Conservation (phyloP, 2,797 vertebrate genomes). For the Coracias cyanogaster region DNA sequence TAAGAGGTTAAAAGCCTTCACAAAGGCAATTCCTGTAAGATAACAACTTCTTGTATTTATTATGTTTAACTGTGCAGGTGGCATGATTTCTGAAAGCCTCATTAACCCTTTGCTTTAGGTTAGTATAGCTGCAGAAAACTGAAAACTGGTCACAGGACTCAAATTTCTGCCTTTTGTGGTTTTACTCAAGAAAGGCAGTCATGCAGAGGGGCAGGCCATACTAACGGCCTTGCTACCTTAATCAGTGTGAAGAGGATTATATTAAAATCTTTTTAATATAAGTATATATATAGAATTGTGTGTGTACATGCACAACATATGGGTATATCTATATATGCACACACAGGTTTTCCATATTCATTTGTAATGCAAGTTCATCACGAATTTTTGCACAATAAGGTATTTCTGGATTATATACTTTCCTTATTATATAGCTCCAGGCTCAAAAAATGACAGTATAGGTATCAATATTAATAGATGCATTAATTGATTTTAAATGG, state of each 20-base stretch:
- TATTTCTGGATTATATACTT: neutral
- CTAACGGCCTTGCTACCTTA: neutral
- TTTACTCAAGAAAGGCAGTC: neutral
- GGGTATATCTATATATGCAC: neutral
- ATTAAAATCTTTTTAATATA: neutral
- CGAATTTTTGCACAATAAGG: neutral
- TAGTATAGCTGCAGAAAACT: neutral
- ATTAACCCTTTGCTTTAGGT: constrained; percentile 33
- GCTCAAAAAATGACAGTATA: neutral
- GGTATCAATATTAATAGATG: neutral
- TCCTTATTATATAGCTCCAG: neutral
- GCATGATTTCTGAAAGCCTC: constrained; percentile 10
- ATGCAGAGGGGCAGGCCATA: neutral
- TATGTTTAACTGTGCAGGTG: constrained; percentile 36
- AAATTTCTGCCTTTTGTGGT: neutral
- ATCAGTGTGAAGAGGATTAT: neutral
- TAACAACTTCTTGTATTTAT: constrained; percentile 13
- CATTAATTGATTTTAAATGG: neutral
- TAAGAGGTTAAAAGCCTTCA: constrained; percentile 64
- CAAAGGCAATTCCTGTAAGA: constrained; percentile 46
- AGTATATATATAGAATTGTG: neutral
- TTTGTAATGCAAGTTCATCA: neutral
- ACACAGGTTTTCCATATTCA: neutral
- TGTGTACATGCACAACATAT: neutral
- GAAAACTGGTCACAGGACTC: neutral